Conservation (phyloP, 2,797 vertebrate genomes). For the Bufotes viridis region DNA sequence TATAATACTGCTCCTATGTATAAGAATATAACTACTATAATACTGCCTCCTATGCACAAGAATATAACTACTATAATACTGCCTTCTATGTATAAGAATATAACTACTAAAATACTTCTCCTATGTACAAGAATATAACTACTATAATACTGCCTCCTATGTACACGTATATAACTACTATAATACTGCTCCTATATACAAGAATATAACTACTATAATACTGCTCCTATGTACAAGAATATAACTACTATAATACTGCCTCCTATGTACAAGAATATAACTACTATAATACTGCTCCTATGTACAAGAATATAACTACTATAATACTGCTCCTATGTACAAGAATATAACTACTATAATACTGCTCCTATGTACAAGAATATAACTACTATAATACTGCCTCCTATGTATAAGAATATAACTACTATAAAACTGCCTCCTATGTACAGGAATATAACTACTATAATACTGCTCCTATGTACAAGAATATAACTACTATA, state of each 20-base stretch:
- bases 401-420: conserved; percentile 10
- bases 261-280: too few species aligned
- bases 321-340: background rate
- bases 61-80: conserved; percentile 14
- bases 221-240: background rate
- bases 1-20: background rate
- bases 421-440: conserved; percentile 4
- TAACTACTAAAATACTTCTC: conserved; percentile 5
- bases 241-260: background rate
- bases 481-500: conserved; percentile 6
- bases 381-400: background rate
- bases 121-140: conserved; percentile 8
- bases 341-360: conserved; percentile 10
- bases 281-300: conserved; percentile 1
- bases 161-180: background rate
- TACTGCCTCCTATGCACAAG: background rate
- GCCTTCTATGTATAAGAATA: background rate
- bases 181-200: background rate
- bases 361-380: background rate
- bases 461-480: conserved; percentile 9
- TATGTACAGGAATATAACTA: conserved; percentile 17
- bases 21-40: conserved; percentile 13
- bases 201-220: conserved; percentile 1
- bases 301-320: conserved; percentile 4
- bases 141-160: conserved; percentile 6